A percentile compares a stretch with the other conserved stretches of the same genome.
Conservation (phyloP, 2,113 vertebrate species). For the Corydoras sp. region DNA sequence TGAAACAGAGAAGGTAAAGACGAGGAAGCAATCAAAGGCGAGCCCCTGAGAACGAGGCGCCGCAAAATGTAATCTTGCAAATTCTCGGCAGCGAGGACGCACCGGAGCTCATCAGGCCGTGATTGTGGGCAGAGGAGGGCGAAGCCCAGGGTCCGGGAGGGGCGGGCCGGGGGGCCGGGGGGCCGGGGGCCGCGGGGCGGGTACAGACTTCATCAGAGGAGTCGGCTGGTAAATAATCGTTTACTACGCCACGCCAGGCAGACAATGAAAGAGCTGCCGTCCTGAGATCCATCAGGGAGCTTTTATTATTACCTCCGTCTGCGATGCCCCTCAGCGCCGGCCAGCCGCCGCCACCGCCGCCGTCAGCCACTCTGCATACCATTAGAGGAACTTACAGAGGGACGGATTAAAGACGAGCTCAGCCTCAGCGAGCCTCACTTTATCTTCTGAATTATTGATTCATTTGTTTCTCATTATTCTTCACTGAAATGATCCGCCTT, state of each 20-base stretch:
- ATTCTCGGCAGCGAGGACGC: slow-evolving; percentile 59
- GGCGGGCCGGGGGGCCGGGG: slow-evolving; percentile 20
- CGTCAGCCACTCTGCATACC: slow-evolving; percentile 82
- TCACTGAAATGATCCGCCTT: too few relatives aligned
- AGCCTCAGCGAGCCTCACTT: too few relatives aligned
- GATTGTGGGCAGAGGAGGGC: slow-evolving; percentile 64
- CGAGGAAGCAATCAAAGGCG: slow-evolving; percentile 51
- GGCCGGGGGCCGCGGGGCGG: slow-evolving; percentile 40
- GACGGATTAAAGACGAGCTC: slow-evolving; percentile 60
- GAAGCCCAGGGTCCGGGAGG: slow-evolving; percentile 39
- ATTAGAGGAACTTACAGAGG: slow-evolving; percentile 77
- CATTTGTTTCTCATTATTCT: too few relatives aligned
- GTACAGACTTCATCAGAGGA: slow-evolving; percentile 77
- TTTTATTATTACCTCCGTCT: slow-evolving; percentile 62
- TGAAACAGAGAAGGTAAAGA: slow-evolving; percentile 12
- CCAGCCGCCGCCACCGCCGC: slow-evolving; percentile 31
- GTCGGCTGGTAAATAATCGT: slow-evolving; percentile 87
- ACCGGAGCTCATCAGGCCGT: slow-evolving; percentile 76
- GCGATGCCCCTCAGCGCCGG: slow-evolving; percentile 68
- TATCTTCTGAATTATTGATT: too few relatives aligned
- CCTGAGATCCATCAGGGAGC: slow-evolving; percentile 71
- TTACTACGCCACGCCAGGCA: slow-evolving; percentile 67
- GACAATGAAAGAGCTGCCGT: slow-evolving; percentile 81
- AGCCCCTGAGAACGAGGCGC: slow-evolving; percentile 76
- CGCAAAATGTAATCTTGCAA: slow-evolving; percentile 73